Base-by-base conservation (phyloP, 2,797 vertebrate genomes). In the Allenopithecus nigroviridis region DNA sequence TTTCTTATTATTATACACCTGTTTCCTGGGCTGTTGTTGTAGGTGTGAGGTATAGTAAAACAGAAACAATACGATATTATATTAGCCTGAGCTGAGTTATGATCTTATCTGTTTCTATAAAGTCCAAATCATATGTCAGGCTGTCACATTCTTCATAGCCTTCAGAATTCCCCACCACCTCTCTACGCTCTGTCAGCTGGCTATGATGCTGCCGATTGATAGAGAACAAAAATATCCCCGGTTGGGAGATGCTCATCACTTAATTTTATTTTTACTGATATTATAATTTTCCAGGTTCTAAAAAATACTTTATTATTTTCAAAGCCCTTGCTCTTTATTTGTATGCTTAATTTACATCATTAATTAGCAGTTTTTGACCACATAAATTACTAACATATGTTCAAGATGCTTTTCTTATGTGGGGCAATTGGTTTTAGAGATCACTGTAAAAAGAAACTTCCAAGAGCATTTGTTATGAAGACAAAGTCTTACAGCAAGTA, bases 221-320 rank as follows among this genome's bases (percentile, higher is more conserved):
- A 30, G 50, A 78, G 61, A 59, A 92, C 76, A 95, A 61, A 95
- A 88, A 64, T 68, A 92, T 28, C 14, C 26, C 64, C 84, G 50
- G 26, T 68, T 88, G 24, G 28, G 14, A 91, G 83, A 57, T 88
- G 30, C 24, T 81, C 4, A 59, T 93, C 68, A 50, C 68, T 86
- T 91, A 84, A 84, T 93, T 95, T 95, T 92, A 64, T 91, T 55
- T 92, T 95, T 85, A 81, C 22, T 84, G 46, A 87, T 83, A 81
- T 3, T 64, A 53, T 89, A 53, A 39, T 78, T 83, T 95, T 91
- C 13, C 26, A 36, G 36, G 9, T 86, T 86, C 72, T 91, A 48
- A 19, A 26, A 43, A 95, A 95, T 16, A 59, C 30, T 89, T 89
- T 87, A 84, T 79, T 94, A 93, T 93, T 97, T 96, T 94, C 43